These are phyloP conservation scores for Drosophila nr. perissopoda DNA, from an alignment of 2,888 invertebrate genomes.

Conservation along the genomic window DNA sequence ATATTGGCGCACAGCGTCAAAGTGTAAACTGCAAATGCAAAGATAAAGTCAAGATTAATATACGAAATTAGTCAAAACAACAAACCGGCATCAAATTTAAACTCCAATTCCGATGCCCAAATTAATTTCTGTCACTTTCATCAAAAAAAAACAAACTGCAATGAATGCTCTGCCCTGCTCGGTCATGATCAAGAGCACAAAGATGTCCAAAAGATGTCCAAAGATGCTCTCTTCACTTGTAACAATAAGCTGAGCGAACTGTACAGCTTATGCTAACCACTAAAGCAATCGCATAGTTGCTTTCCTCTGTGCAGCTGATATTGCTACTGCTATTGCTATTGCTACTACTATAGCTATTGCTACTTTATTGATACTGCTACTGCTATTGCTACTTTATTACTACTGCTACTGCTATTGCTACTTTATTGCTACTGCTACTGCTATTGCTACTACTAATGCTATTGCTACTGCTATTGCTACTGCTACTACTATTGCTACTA, in stretches of 20 bases:
- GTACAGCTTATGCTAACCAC: not conserved
- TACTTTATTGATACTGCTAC: not conserved
- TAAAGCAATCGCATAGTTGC: not conserved
- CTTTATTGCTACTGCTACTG: too few species aligned
- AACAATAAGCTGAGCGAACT: not conserved
- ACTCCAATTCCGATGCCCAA: too few species aligned
- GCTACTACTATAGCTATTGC: too few species aligned
- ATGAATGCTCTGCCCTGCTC: not conserved
- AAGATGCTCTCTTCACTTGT: not conserved
- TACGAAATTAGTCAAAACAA: not conserved
- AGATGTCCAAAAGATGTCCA: not conserved
- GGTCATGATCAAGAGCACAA: not conserved
- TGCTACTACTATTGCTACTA: not conserved
- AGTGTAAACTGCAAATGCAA: slow-evolving; percentile 91
- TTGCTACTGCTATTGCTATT: not conserved
- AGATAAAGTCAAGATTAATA: not conserved
- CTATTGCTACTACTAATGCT: not conserved
- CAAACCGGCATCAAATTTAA: too few species aligned
- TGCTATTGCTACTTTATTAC: rapidly evolving
- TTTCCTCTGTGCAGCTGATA: not conserved
- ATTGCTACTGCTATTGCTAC: not conserved
- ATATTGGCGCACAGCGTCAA: slow-evolving; percentile 94
- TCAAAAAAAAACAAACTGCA: too few species aligned
- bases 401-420: not conserved
- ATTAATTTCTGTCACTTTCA: too few species aligned